These are phyloP conservation scores for Dermochelys coriacea DNA, from an alignment of 2,797 vertebrate species.

Conservation along the genomic window DNA sequence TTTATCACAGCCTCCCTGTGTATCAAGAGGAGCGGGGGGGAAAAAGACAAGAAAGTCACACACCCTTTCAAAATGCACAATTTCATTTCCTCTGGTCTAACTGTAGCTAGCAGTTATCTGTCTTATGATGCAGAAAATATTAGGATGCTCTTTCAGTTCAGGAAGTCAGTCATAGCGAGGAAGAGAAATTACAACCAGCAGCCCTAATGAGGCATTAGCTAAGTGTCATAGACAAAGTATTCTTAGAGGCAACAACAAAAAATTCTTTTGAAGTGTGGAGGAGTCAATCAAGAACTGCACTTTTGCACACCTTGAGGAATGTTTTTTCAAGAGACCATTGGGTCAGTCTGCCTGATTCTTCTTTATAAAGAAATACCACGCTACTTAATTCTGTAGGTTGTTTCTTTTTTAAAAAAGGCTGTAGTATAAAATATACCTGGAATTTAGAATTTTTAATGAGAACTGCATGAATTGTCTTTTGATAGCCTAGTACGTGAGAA, in stretches of 20 bases:
- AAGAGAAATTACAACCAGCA: background rate
- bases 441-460: background rate
- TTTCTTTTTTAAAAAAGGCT: background rate
- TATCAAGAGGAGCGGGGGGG: constrained; percentile 29
- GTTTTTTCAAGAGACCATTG: background rate
- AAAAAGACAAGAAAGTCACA: background rate
- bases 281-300: background rate
- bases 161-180: background rate
- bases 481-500: fast-evolving
- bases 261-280: fast-evolving
- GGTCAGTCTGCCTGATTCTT: background rate
- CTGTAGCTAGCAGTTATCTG: fast-evolving
- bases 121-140: background rate
- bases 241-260: background rate
- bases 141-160: background rate
- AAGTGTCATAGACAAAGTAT: background rate
- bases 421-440: background rate
- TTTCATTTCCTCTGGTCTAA: background rate
- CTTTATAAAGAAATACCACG: background rate
- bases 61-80: background rate
- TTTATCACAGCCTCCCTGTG: constrained; percentile 95
- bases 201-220: fast-evolving
- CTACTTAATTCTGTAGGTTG: background rate
- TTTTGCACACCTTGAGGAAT: background rate
- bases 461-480: background rate